Conservation (phyloP, 2,797 vertebrate genomes). For the Halcyon leucocephala region DNA sequence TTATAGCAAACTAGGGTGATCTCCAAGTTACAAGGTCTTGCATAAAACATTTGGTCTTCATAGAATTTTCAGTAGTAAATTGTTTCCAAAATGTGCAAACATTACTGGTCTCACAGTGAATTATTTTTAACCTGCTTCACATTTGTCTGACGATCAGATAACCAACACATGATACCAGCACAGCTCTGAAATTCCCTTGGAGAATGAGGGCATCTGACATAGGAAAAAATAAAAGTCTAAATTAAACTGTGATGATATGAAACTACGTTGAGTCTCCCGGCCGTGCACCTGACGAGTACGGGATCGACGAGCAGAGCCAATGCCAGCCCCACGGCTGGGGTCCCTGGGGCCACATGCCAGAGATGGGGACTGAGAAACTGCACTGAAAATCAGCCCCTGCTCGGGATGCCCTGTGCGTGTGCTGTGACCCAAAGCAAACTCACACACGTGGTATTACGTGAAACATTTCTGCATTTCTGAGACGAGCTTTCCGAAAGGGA, state of each 20-base stretch:
- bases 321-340: background rate
- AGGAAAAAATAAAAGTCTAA: background rate
- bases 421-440: background rate
- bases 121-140: conserved; percentile 45
- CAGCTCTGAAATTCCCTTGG: background rate
- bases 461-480: background rate
- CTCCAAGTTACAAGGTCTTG: background rate
- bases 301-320: accelerated
- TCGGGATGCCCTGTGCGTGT: background rate
- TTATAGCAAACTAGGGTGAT: conserved; percentile 17
- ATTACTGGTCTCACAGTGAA: conserved; percentile 35
- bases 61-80: conserved; percentile 46
- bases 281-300: background rate
- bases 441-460: background rate
- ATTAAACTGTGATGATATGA: background rate
- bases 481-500: background rate
- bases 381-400: background rate
- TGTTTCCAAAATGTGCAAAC: conserved; percentile 25
- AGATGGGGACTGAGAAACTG: background rate
- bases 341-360: background rate
- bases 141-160: conserved; percentile 15
- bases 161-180: conserved; percentile 12
- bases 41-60: conserved; percentile 36
- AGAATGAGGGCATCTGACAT: background rate
- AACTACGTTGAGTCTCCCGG: background rate